These are phyloP conservation scores for Phragmatobia fuliginosa DNA, from an alignment of 2,888 invertebrate species.

Conservation along the genomic window DNA sequence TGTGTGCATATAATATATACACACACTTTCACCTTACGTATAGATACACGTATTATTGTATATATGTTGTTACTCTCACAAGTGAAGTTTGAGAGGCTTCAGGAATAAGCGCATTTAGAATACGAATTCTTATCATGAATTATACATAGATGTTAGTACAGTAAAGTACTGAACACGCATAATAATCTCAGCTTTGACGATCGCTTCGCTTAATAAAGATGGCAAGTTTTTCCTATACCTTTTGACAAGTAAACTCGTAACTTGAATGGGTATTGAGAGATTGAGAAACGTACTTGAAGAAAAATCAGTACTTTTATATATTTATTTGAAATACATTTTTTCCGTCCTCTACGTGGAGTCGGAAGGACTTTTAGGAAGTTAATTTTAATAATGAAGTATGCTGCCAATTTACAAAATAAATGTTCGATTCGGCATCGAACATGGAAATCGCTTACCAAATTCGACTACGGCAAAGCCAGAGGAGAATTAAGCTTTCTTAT, in stretches of 20 bases:
- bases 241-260: background rate
- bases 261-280: background rate
- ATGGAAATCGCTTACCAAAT: too few species aligned
- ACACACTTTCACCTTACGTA: background rate
- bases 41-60: background rate
- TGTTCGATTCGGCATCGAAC: too few species aligned
- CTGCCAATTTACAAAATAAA: too few species aligned
- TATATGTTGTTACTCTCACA: conserved; percentile 7
- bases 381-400: background rate
- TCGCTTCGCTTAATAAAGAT: conserved; percentile 8
- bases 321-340: background rate
- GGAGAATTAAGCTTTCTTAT: too few species aligned
- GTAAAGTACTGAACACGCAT: conserved; percentile 30
- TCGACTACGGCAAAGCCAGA: too few species aligned
- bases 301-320: background rate
- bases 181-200: conserved; percentile 21
- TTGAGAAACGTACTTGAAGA: background rate
- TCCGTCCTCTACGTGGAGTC: background rate
- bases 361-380: background rate
- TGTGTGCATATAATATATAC: background rate
- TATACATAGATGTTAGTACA: conserved; percentile 22
- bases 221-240: conserved; percentile 1
- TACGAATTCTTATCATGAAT: conserved; percentile 30
- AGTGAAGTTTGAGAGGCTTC: conserved; percentile 7
- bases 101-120: conserved; percentile 31